These are phyloP conservation scores for Acleris emargana DNA, from an alignment of 2,888 invertebrate species.

Conservation along the genomic window DNA sequence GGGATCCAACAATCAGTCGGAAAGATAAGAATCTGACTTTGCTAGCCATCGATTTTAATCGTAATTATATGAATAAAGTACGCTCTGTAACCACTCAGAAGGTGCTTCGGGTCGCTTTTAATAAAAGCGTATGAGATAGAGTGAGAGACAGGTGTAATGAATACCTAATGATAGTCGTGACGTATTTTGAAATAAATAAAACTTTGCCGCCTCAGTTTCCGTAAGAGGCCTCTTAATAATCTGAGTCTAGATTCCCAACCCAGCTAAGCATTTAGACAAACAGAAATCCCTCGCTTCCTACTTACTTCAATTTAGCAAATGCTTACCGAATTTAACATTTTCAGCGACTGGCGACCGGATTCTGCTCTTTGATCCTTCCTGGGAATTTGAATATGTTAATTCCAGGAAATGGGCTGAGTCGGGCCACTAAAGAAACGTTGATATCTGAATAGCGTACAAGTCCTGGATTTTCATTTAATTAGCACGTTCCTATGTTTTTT, in stretches of 20 bases:
- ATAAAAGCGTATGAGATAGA: no score
- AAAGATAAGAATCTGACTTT: no score
- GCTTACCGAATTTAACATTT: slow-evolving; percentile 34
- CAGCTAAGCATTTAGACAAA: slow-evolving; percentile 22
- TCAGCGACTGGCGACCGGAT: slow-evolving; percentile 13
- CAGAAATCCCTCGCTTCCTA: slow-evolving; percentile 24
- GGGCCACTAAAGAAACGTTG: slow-evolving; percentile 31
- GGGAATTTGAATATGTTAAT: slow-evolving; percentile 42
- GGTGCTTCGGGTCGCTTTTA: no score
- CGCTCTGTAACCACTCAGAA: no score
- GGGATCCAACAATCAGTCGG: no score
- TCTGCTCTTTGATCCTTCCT: slow-evolving; percentile 38
- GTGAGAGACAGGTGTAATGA: no score
- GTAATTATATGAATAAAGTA: no score
- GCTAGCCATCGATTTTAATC: no score
- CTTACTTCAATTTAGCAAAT: slow-evolving; percentile 36
- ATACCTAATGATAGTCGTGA: no score
- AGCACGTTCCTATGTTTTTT: slow-evolving; percentile 7
- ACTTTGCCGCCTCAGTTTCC: background rate
- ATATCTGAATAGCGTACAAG: slow-evolving; percentile 34
- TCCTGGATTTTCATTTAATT: slow-evolving; percentile 27
- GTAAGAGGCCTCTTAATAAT: background rate
- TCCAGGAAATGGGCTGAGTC: slow-evolving; percentile 35
- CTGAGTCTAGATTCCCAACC: background rate
- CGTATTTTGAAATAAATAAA: no score